phyloP scores from a whole-genome alignment of 2,113 vertebrate species.

The Panthera leo region DNA sequence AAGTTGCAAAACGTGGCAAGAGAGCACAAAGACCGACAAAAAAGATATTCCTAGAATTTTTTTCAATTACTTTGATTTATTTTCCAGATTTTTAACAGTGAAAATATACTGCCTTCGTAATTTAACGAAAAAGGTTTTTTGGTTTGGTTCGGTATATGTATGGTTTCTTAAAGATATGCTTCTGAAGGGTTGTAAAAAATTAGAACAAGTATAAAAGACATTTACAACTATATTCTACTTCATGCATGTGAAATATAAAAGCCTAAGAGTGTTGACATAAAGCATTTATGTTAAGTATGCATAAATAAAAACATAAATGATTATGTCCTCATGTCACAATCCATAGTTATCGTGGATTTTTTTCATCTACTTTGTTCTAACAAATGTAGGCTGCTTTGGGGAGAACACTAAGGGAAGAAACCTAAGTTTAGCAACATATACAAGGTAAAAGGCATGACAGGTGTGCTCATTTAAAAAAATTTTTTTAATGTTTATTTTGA shows the following conservation, averaged over 20 bases:
- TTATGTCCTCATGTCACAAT: not conserved
- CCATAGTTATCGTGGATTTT: not conserved
- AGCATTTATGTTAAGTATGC: not conserved
- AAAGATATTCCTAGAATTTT: not conserved
- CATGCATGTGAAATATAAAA: not conserved
- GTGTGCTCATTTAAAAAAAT: not conserved
- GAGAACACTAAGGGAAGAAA: not conserved
- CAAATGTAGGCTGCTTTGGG: not conserved
- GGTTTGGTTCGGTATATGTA: not conserved
- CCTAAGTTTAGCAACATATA: not conserved
- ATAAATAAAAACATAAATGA: not conserved
- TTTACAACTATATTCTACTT: not conserved
- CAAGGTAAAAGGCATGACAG: not conserved
- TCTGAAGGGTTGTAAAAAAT: not conserved
- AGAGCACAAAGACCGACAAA: not conserved
- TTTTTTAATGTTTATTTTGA: no score
- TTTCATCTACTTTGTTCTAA: not conserved
- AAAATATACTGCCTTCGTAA: not conserved
- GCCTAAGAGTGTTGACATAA: not conserved
- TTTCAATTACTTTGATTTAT: not conserved
- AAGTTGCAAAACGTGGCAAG: not conserved
- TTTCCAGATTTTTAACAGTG: slow-evolving; percentile 35
- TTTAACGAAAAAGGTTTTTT: not conserved
- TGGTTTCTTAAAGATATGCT: not conserved
- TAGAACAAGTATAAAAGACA: not conserved